Percentiles rank a stretch among this genome's conserved stretches.
phyloP scores from a whole-genome alignment of 2,888 invertebrate genomes.

The Apomyelois bistriatella region DNA sequence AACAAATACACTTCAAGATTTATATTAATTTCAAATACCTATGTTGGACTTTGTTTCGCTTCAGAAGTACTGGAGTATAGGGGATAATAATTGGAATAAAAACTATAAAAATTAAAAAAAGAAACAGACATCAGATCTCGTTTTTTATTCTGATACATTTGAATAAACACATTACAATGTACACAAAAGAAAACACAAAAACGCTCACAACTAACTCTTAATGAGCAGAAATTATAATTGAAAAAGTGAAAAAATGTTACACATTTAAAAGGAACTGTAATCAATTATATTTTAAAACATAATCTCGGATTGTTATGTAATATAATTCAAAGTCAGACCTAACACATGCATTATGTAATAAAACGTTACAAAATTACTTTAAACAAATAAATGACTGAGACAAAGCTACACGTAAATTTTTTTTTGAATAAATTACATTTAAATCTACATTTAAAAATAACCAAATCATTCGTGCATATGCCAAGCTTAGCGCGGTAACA shows the following conservation, averaged over 20 bases:
- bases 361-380: not conserved
- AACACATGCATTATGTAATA: not conserved
- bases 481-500: too few relatives aligned
- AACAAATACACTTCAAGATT: too few relatives aligned
- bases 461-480: too few relatives aligned
- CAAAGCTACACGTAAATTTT: too few relatives aligned
- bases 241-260: not conserved
- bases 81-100: too few relatives aligned
- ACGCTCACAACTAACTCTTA: slow-evolving; percentile 7
- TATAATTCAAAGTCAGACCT: not conserved
- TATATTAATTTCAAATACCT: too few relatives aligned
- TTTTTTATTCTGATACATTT: slow-evolving; percentile 12
- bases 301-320: slow-evolving; percentile 15
- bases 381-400: not conserved
- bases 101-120: too few relatives aligned
- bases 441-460: too few relatives aligned
- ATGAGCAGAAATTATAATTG: slow-evolving; percentile 6
- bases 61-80: too few relatives aligned
- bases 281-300: slow-evolving; percentile 11
- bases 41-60: too few relatives aligned
- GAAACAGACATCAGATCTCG: not conserved
- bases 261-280: not conserved
- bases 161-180: not conserved
- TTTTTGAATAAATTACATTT: not conserved
- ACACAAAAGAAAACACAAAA: slow-evolving; percentile 3